Conservation (phyloP, 2,113 vertebrate species). For the Siniperca knerii region DNA sequence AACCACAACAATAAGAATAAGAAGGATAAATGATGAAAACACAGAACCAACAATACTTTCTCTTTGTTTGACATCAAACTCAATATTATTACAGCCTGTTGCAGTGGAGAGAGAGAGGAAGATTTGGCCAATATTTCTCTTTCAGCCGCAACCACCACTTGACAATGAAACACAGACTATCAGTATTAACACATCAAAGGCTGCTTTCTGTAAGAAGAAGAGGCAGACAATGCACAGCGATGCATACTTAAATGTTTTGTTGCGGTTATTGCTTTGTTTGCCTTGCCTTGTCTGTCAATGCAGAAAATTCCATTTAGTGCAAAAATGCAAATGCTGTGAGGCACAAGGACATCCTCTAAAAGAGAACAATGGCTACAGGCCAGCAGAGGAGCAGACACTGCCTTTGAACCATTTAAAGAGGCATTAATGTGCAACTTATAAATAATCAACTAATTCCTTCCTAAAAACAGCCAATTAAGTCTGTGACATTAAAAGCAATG, state of each 20-base stretch:
- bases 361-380: conserved; percentile 84
- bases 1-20: conserved; percentile 37
- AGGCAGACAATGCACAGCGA: conserved; percentile 82
- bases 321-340: conserved; percentile 90
- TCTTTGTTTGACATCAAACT: conserved; percentile 41
- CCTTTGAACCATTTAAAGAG: conserved; percentile 91
- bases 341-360: conserved; percentile 87
- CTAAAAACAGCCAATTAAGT: conserved; percentile 83
- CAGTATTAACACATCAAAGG: conserved; percentile 97
- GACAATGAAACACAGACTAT: conserved; percentile 85
- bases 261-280: conserved; percentile 80
- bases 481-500: conserved; percentile 74
- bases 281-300: conserved; percentile 86
- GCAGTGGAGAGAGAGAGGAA: conserved; percentile 41
- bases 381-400: conserved; percentile 76
- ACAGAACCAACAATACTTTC: conserved; percentile 30
- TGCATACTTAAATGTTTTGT: conserved; percentile 91
- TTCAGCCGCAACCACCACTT: conserved; percentile 84
- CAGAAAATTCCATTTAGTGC: conserved; percentile 91
- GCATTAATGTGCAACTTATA: conserved; percentile 87
- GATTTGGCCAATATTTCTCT: conserved; percentile 56
- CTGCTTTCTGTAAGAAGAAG: conserved; percentile 85
- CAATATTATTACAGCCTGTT: conserved; percentile 40
- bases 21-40: conserved; percentile 1
- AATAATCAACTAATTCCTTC: conserved; percentile 89